Evolutionary conservation across 2,888 invertebrate species (phyloP), one percentile per base, ranked within the genome.

Genomic region (Mechanitis mazaeus): DNA sequence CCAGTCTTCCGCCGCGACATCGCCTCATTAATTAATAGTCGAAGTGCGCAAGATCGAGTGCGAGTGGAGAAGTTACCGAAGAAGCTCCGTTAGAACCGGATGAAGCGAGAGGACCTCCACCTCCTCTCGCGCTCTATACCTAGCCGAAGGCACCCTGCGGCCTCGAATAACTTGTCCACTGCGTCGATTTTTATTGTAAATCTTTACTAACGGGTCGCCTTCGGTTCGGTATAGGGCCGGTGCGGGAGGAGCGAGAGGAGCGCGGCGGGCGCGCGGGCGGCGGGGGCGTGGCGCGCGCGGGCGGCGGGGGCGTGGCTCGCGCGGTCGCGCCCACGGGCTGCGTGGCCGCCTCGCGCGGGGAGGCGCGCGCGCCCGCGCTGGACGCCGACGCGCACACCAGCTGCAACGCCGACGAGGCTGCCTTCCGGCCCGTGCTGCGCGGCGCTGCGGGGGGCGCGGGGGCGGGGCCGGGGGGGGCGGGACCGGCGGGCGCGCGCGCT

Each of bases 161-260:
- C 78, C 74, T 70, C 68, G 69, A 68, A 68, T 59, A 61, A 67
- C 64, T 67, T 65, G 63, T 64, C 61, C 69, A 65, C 63, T 68
- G 63, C 70, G 67, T 69, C 67, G 76, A 78, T 76, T 76, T 73
- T 73, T 75, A 20, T 20, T 78, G 75, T 71, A 72, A 75, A 71
- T 74, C 74, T 53, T 3, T 62, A 58, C 69, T 72, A 74, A 75
- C 82, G 81, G 87, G 93, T 93, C 94, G 95, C 95, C 95, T 94
- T 94, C 94, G 95, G 95, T 94, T 95, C 84, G 81, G 94, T 93
- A 92, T 93, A 94, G 94, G 93, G 93, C 92, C 88, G 88, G 85
- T 68, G 68, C 68, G 70, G 61, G 74, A 20, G 20, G 20, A 20
- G 20, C 20, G 20, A 20, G 20, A 59, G 64, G 66, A 64, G 86